Evolutionary conservation across 2,113 vertebrate species (phyloP), one percentile per base, ranked within the genome.

Genomic region (Carassius carassius): DNA sequence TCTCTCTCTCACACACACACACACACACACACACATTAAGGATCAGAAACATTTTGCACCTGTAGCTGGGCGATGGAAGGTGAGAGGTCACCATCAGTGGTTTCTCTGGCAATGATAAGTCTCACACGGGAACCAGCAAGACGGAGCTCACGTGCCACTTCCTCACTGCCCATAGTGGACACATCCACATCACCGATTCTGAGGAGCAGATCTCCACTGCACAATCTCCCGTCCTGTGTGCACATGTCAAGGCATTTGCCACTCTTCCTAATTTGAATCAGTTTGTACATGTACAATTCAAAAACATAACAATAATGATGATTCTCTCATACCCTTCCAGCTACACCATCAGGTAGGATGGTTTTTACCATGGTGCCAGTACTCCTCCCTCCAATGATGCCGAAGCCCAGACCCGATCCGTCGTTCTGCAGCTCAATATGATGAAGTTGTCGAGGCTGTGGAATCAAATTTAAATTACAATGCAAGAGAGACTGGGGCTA

Each of bases 361-460:
- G 97, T 99, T 91, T 99, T 99, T 78, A 99, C 97, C 87, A 99
- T 95, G 58, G 98, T 96, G 7, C 97, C 97, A 44, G 96, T 96
- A 89, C 95, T 94, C 84, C 95, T 95, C 87, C 97, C 97, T 89
- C 97, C 97, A 25, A 99, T 93, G 81, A 99, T 99, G 63, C 97
- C 97, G 93, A 99, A 99, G 72, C 98, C 98, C 54, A 99, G 93
- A 44, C 97, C 97, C n/a, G 96, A 96, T 2, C 97, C 97, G 87
- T 98, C 97, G 10, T 99, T 98, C 82, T 93, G 93, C 92, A 99
- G 86, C 81, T 98, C 97, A 85, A 99, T 96, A 70, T 95, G 95
- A 90, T 99, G 97, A 85, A 99, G 92, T 49, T 96, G 95, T 85
- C 96, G 91, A 93, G 96, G 91, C 90, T 95, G 89, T 5, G 29